Evolutionary conservation across 1,140 invertebrate genomes (phyloP).

Genomic region (Scaptomyza montana): DNA sequence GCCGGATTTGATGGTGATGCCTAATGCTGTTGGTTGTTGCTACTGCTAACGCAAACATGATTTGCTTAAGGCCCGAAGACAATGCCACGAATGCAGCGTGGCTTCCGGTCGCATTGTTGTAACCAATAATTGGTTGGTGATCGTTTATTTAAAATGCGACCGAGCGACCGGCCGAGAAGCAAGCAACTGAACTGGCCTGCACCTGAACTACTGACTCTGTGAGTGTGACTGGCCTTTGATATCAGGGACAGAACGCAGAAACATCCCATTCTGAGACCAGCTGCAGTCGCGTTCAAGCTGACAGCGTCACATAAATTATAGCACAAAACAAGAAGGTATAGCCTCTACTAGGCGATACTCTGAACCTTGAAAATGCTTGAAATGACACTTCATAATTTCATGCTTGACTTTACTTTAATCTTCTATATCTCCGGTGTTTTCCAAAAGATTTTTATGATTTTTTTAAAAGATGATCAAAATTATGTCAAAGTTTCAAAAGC

Average conservation of each 20-base stretch:
- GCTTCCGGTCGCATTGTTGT: slow-evolving; percentile 42
- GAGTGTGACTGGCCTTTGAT: slow-evolving; percentile 32
- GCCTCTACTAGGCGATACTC: too few relatives aligned
- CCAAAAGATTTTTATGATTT: too few relatives aligned
- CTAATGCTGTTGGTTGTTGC: background rate
- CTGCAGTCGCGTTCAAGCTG: slow-evolving; percentile 70
- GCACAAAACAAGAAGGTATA: slow-evolving; percentile 11
- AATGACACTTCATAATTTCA: too few relatives aligned
- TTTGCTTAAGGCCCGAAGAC: background rate
- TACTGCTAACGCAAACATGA: background rate
- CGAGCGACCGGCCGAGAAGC: background rate
- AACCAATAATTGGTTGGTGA: slow-evolving; percentile 68
- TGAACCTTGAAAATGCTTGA: too few relatives aligned
- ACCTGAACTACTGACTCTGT: slow-evolving; percentile 52
- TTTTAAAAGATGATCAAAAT: too few relatives aligned
- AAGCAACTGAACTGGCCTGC: slow-evolving; percentile 12
- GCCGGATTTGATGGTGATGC: slow-evolving; percentile 3
- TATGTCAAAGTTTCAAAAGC: too few relatives aligned
- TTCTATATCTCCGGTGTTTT: too few relatives aligned
- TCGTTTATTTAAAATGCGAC: slow-evolving; percentile 66
- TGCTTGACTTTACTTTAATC: too few relatives aligned
- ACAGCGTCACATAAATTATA: slow-evolving; percentile 72
- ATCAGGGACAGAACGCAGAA: slow-evolving; percentile 6
- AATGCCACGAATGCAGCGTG: background rate
- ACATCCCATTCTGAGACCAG: slow-evolving; percentile 65